Base-by-base conservation (phyloP, 2,797 vertebrate species). In the Eulemur albifrons region DNA sequence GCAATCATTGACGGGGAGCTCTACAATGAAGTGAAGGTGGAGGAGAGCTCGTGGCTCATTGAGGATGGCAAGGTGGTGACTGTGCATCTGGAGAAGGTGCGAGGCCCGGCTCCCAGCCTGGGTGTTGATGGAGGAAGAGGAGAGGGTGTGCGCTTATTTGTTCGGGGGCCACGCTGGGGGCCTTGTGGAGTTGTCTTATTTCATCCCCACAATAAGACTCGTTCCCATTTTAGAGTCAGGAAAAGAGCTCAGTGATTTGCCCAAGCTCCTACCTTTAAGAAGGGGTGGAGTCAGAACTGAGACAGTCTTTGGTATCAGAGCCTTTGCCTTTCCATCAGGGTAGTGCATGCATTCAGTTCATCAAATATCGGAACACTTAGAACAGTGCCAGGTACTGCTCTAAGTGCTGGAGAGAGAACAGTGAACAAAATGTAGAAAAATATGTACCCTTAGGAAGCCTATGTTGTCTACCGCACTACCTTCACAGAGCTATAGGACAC, bases 1-100 rank as follows among this genome's bases (percentile, higher is more conserved):
- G 98, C 99, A 0, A 23, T 99, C 27, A 98, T 99, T 0, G 99
- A 99, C 0, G 99, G 99, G 4, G 98, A 99, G 57, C 98, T 99
- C 5, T 99, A 97, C 99, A 99, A 99, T 0, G 99, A 99, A 45
- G 99, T 99, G 96, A 99, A 99, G 98, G 99, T 99, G 88, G 99
- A 99, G 92, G 99, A 99, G 98, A 99, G 99, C 98, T 99, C 99
- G 18, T 99, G 99, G 99, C 99, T 99, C 97, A 99, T 99, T 0
- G 99, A 99, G 48, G 99, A 99, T 0, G 99, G 99, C 2, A 99
- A 99, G 97, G 98, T 99, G 4, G 99, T 99, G 87, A 99, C 99
- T 0, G 98, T 99, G 88, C 99, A 99, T 98, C 97, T 99, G 97
- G 99, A 99, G 97, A 99, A 99, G 99, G 99, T 99, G 85, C 17